Percentiles rank a stretch among this genome's conserved stretches.
phyloP scores from a whole-genome alignment of 1,140 invertebrate species.

The Propsilocerus akamusi region DNA sequence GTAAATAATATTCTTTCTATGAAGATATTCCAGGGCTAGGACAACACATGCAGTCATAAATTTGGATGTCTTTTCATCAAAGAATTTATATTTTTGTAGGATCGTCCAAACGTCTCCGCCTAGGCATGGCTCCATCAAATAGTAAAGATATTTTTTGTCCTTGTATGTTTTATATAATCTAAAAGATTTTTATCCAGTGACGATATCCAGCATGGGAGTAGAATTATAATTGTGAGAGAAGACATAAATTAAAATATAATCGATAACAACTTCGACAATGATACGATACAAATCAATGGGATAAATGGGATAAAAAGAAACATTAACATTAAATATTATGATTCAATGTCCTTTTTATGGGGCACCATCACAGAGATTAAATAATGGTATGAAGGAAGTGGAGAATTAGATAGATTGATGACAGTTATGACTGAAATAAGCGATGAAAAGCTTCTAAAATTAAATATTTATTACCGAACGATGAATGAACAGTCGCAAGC shows the following conservation, averaged over 20 bases:
- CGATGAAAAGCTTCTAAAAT: too few species aligned
- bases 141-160: conserved; percentile 90
- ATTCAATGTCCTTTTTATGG: too few species aligned
- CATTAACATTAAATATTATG: background rate
- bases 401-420: too few species aligned
- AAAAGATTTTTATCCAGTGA: conserved; percentile 15
- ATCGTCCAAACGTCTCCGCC: conserved; percentile 97
- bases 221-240: too few species aligned
- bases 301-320: background rate
- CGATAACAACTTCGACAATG: too few species aligned
- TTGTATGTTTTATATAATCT: conserved; percentile 88
- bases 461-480: conserved; percentile 41
- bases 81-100: conserved; percentile 57
- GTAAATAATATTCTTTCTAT: conserved; percentile 73
- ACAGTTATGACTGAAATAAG: too few species aligned
- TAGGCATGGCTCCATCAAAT: conserved; percentile 89
- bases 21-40: conserved; percentile 80
- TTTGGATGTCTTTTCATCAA: conserved; percentile 66
- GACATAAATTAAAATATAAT: too few species aligned
- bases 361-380: too few species aligned
- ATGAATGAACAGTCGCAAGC: conserved; percentile 62
- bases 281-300: too few species aligned
- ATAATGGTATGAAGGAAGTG: background rate
- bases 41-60: conserved; percentile 86
- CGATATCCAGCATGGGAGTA: too few species aligned